Conservation (phyloP, 2,113 vertebrate genomes). For the Clarias magur region DNA sequence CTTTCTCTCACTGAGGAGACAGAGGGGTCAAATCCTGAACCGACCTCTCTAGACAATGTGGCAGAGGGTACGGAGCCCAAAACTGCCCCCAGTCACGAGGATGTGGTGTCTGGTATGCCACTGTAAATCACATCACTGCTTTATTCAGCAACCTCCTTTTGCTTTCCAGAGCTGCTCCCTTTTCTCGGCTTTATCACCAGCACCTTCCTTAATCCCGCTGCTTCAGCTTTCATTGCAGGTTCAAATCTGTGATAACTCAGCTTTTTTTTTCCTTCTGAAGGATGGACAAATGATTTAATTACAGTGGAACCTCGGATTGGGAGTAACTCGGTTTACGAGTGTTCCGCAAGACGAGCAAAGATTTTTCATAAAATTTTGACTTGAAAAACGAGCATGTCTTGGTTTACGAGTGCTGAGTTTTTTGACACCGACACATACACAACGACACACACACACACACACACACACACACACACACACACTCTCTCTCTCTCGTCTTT, state of each 20-base stretch:
- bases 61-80: slow-evolving; percentile 77
- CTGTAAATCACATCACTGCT: slow-evolving; percentile 21
- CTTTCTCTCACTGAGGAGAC: slow-evolving; percentile 66
- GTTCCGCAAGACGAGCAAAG: no score
- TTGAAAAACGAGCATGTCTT: no score
- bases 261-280: slow-evolving; percentile 19
- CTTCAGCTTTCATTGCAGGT: slow-evolving; percentile 26
- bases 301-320: not conserved
- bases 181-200: slow-evolving; percentile 23
- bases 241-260: not conserved
- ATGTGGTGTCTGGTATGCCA: slow-evolving; percentile 65
- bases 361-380: no score
- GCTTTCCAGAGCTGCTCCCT: not conserved
- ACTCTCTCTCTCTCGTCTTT: no score
- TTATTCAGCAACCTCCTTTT: not conserved
- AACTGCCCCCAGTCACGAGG: slow-evolving; percentile 78
- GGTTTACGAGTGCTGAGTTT: no score
- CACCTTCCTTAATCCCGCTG: not conserved
- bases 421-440: no score
- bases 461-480: no score
- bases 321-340: no score
- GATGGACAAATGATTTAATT: slow-evolving; percentile 32
- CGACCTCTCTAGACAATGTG: slow-evolving; percentile 60
- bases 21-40: slow-evolving; percentile 23
- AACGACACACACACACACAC: no score